Conservation (phyloP, 2,113 vertebrate species). For the Delphinus delphis region DNA sequence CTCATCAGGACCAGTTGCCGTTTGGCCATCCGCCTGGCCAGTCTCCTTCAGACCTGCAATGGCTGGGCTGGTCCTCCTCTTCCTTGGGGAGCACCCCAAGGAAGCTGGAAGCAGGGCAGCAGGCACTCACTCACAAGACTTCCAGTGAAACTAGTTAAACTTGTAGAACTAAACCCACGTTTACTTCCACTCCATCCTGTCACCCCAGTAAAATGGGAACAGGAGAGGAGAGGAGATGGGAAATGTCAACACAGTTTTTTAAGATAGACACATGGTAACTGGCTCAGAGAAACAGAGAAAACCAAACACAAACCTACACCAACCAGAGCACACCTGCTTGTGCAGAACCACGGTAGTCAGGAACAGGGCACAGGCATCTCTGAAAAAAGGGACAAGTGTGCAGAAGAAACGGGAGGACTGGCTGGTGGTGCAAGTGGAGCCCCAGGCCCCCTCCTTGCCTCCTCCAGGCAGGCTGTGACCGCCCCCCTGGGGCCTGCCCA, state of each 20-base stretch:
- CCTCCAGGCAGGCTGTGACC: not conserved
- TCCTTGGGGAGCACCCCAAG: not conserved
- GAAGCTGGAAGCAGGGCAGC: not conserved
- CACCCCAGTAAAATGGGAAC: not conserved
- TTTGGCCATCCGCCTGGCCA: not conserved
- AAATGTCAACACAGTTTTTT: not conserved
- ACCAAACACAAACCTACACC: not conserved
- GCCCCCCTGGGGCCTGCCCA: rapidly evolving
- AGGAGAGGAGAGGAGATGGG: not conserved
- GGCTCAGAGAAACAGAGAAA: not conserved
- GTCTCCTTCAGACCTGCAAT: not conserved
- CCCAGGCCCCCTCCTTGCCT: not conserved
- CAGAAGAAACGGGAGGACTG: not conserved
- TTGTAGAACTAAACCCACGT: not conserved
- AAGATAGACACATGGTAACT: not conserved
- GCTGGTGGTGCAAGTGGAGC: rapidly evolving
- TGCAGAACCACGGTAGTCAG: too few species aligned
- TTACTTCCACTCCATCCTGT: not conserved
- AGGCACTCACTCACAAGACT: not conserved
- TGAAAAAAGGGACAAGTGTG: not conserved
- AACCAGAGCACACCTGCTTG: not conserved
- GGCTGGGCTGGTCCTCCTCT: not conserved
- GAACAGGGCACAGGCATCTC: not conserved
- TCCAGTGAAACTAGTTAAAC: not conserved
- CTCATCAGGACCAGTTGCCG: not conserved